Conservation (phyloP, 1,140 invertebrate species). For the Drosophila triauraria region DNA sequence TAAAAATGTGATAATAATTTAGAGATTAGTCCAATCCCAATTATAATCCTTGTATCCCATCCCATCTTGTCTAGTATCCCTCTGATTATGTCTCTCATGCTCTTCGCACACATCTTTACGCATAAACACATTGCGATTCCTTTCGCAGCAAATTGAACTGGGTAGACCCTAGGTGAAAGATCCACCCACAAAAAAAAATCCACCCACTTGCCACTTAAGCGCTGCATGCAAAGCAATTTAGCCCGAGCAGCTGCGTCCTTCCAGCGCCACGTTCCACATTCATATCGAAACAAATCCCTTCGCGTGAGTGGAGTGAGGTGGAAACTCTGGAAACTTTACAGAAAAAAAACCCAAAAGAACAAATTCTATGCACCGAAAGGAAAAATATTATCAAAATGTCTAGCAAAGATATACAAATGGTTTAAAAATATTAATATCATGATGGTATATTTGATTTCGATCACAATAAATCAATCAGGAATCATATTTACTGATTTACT, state of each 20-base stretch:
- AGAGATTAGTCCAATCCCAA: too few relatives aligned
- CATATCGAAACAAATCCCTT: slow-evolving; percentile 56
- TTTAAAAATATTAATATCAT: too few relatives aligned
- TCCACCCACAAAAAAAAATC: slow-evolving; percentile 2
- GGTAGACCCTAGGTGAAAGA: slow-evolving; percentile 13
- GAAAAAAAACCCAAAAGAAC: slow-evolving; percentile 12
- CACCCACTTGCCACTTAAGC: slow-evolving; percentile 53
- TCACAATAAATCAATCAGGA: too few relatives aligned
- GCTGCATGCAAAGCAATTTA: slow-evolving; percentile 71
- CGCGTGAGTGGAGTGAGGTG: slow-evolving; percentile 9
- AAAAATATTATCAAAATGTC: not conserved
- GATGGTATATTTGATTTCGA: too few relatives aligned
- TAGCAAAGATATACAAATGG: too few relatives aligned
- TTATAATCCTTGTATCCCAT: not conserved
- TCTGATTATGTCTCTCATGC: not conserved
- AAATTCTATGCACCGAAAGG: not conserved
- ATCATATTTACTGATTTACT: too few relatives aligned
- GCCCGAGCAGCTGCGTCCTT: slow-evolving; percentile 64
- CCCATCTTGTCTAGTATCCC: not conserved
- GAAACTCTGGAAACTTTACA: slow-evolving; percentile 33
- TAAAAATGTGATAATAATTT: not conserved
- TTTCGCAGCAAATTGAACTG: too few relatives aligned
- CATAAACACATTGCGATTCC: slow-evolving; percentile 77
- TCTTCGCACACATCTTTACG: slow-evolving; percentile 71
- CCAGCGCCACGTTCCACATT: slow-evolving; percentile 61